Base-by-base conservation (phyloP, 2,888 invertebrate genomes). In the Heteromyza rotundicornis region DNA sequence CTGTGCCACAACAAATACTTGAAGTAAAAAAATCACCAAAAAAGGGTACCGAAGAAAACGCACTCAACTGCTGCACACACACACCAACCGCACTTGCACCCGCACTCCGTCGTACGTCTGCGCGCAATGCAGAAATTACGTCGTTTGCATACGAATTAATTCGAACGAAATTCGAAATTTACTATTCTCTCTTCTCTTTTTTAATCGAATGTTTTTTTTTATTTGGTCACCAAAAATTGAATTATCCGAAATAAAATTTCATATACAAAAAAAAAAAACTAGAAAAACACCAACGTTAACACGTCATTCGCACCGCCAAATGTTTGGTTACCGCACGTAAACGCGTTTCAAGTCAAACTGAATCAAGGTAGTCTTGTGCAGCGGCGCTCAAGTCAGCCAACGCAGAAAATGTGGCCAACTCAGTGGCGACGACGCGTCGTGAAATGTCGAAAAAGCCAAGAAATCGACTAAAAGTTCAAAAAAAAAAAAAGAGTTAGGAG, bases 311-410 rank as follows among this genome's bases (percentile, higher is more conserved):
- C 35, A 27, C 49, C 50, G 20, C 19, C 35, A 19, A 54, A 2
- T 20, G n/a, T 17, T 54, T 10, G 17, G 16, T 35, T 35, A 62
- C 62, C 59, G 55, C 55, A 55, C 62, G 20, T 59, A 62, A 59
- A 62, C 59, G 59, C 62, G 62, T 62, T 53, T 54, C 55, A 49
- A 62, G 55, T 55, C 24, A 59, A 59, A 62, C 62, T 62, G 55
- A 50, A 50, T 58, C 58, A 58, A 62, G 59, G 62, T 49, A 50
- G 62, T 62, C 62, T 49, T 24, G 17, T 17, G 35, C 24, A 20
- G 19, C 14, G 24, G 16, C 17, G 23, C 56, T 47, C 27, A 24
- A 22, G 35, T 24, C 47, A 19, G 47, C 17, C 47, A 47, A 47
- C 40, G 20, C 47, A 47, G 47, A 47, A 47, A 47, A 47, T 7